Evolutionary conservation across 2,113 vertebrate species (phyloP).

Genomic region (Erpornis zantholeuca): DNA sequence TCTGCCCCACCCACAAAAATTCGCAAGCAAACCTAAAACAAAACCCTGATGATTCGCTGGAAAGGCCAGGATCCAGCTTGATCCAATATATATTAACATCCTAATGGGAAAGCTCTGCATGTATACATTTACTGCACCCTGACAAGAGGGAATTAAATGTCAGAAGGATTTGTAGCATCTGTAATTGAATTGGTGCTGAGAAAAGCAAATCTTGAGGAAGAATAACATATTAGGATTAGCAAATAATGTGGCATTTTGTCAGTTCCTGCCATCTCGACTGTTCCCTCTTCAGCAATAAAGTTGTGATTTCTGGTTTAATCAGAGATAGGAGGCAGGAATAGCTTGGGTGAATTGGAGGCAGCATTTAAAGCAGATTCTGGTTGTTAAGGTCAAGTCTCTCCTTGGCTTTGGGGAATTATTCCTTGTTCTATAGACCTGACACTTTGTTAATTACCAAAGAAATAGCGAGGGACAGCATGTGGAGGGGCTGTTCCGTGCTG

Average conservation of each 20-base stretch:
- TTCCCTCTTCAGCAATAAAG: slow-evolving; percentile 67
- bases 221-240: slow-evolving; percentile 91
- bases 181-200: slow-evolving; percentile 94
- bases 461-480: not conserved
- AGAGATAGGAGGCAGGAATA: not conserved
- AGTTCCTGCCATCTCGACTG: slow-evolving; percentile 63
- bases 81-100: slow-evolving; percentile 84
- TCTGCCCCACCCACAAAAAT: not conserved
- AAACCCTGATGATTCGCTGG: not conserved
- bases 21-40: not conserved
- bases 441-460: not conserved
- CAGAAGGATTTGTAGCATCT: slow-evolving; percentile 91
- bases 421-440: not conserved
- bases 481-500: not conserved
- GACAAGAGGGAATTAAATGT: slow-evolving; percentile 93
- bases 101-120: slow-evolving; percentile 87
- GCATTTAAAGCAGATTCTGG: not conserved
- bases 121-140: slow-evolving; percentile 80
- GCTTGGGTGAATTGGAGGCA: not conserved
- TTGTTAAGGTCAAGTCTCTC: slow-evolving; percentile 42
- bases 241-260: slow-evolving; percentile 85
- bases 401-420: not conserved
- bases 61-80: slow-evolving; percentile 16
- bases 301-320: slow-evolving; percentile 63
- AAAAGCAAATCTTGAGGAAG: slow-evolving; percentile 89